Conservation (phyloP, 2,888 invertebrate genomes). For the Torymus auratus region DNA sequence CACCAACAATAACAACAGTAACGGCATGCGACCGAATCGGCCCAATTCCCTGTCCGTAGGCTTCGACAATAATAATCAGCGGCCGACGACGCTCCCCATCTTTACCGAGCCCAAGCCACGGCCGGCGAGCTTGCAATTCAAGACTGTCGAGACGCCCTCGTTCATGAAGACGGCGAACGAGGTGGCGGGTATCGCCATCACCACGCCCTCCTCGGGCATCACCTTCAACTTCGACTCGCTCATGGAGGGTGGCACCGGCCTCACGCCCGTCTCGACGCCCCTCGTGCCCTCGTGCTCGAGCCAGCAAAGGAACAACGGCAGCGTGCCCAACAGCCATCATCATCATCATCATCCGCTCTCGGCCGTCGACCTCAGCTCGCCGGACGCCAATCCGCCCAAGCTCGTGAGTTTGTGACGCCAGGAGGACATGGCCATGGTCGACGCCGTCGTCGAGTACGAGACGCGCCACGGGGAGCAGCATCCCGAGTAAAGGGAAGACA, state of each 20-base stretch:
- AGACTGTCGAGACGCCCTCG: slow-evolving; percentile 72
- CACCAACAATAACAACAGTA: slow-evolving; percentile 33
- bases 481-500: slow-evolving; percentile 61
- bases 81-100: slow-evolving; percentile 76
- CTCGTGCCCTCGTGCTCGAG: slow-evolving; percentile 85
- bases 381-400: slow-evolving; percentile 86
- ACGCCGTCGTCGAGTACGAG: slow-evolving; percentile 48
- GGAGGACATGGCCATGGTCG: slow-evolving; percentile 62
- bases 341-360: slow-evolving; percentile 72
- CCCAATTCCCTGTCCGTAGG: slow-evolving; percentile 82
- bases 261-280: slow-evolving; percentile 90
- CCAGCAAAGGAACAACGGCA: slow-evolving; percentile 83
- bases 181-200: slow-evolving; percentile 89
- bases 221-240: slow-evolving; percentile 94
- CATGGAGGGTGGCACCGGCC: slow-evolving; percentile 94
- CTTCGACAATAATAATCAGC: slow-evolving; percentile 72
- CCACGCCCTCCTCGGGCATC: slow-evolving; percentile 91
- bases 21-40: slow-evolving; percentile 78
- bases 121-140: slow-evolving; percentile 69
- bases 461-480: slow-evolving; percentile 61
- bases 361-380: slow-evolving; percentile 82
- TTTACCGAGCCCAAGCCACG: slow-evolving; percentile 71
- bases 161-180: slow-evolving; percentile 79
- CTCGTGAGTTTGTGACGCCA: slow-evolving; percentile 89
- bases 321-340: background rate